phyloP scores from a whole-genome alignment of 2,888 invertebrate species.

The Thecophora atra region DNA sequence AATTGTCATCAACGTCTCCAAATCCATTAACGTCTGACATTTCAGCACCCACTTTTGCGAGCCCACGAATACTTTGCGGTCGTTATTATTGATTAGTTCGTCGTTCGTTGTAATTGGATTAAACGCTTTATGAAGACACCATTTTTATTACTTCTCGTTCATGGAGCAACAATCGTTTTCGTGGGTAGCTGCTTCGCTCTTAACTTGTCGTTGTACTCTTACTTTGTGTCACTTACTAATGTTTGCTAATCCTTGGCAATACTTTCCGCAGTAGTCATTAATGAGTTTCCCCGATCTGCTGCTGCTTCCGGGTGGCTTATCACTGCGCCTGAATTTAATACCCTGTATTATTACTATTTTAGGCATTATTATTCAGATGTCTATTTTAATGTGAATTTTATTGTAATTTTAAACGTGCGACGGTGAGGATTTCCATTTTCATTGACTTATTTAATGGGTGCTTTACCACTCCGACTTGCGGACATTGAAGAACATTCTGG shows the following conservation, averaged over 20 bases:
- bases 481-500: conserved; percentile 60
- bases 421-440: neutral
- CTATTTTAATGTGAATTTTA: conserved; percentile 42
- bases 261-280: conserved; percentile 39
- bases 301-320: neutral
- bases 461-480: conserved; percentile 45
- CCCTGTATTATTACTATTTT: conserved; percentile 38
- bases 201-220: neutral
- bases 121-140: conserved; percentile 10
- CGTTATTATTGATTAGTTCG: neutral
- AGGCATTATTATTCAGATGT: conserved; percentile 37
- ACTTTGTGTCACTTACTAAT: conserved; percentile 1
- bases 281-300: conserved; percentile 7
- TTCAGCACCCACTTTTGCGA: conserved; percentile 28
- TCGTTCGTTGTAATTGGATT: conserved; percentile 34
- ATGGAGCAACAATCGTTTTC: conserved; percentile 23
- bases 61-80: too few species aligned
- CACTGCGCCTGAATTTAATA: neutral
- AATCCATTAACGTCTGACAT: conserved; percentile 24
- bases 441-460: neutral
- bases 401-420: conserved; percentile 37
- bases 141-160: too few species aligned
- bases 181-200: neutral
- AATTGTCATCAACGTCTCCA: neutral
- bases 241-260: conserved; percentile 41